phyloP scores from a whole-genome alignment of 2,113 vertebrate species.

The Marmota flaviventris region DNA sequence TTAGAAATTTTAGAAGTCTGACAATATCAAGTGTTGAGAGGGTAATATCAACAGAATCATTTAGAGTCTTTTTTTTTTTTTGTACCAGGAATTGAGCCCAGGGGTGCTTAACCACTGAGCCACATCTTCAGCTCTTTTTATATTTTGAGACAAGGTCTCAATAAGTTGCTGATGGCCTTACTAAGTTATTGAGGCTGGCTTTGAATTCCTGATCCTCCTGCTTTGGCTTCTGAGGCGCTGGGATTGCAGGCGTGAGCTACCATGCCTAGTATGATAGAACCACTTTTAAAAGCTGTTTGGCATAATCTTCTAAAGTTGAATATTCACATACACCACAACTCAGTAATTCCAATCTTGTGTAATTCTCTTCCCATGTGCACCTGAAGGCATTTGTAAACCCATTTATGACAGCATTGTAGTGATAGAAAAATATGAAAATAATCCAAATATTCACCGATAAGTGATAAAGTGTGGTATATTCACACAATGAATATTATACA shows the following conservation, averaged over 20 bases:
- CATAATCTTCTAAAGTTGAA: constrained; percentile 1
- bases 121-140: no score
- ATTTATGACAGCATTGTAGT: background rate
- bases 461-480: background rate
- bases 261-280: no score
- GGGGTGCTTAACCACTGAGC: no score
- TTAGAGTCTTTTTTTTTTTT: background rate
- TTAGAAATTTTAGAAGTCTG: constrained; percentile 21
- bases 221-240: no score
- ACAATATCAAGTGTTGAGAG: constrained; percentile 4
- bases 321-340: background rate
- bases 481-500: background rate
- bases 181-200: no score
- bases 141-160: no score
- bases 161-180: no score
- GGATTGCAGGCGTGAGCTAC: no score
- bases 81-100: no score
- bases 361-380: background rate
- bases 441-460: constrained; percentile 31
- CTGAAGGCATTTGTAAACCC: background rate
- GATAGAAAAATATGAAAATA: constrained; percentile 3
- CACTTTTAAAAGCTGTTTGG: background rate
- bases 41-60: background rate
- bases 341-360: constrained; percentile 18
- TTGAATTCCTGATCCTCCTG: no score